phyloP scores from a whole-genome alignment of 2,797 vertebrate genomes.

The Eurystomus glaucurus region DNA sequence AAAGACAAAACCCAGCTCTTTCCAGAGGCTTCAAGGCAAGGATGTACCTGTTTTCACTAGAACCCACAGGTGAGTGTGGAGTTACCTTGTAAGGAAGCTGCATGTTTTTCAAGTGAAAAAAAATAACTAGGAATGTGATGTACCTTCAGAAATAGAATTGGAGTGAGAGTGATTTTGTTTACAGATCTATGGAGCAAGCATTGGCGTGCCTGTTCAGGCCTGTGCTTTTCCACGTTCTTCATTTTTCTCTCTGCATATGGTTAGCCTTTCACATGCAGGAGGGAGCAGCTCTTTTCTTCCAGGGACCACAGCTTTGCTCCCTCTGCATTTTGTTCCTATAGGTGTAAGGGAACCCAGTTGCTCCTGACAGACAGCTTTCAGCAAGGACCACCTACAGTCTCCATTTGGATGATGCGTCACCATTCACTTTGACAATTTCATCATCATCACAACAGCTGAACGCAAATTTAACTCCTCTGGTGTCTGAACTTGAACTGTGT shows the following conservation, averaged over 20 bases:
- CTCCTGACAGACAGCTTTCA: neutral
- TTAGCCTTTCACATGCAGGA: neutral
- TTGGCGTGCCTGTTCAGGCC: neutral
- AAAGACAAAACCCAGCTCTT: constrained; percentile 29
- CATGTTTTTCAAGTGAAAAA: neutral
- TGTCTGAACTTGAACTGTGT: neutral
- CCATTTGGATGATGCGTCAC: neutral
- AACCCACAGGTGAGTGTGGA: neutral
- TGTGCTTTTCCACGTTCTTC: neutral
- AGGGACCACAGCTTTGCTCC: neutral
- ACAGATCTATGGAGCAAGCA: neutral
- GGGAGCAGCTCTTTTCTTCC: neutral
- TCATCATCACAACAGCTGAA: neutral
- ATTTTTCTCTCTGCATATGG: neutral
- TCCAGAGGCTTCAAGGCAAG: constrained; percentile 5
- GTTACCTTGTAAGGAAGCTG: neutral
- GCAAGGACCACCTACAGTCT: neutral
- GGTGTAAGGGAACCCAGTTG: neutral
- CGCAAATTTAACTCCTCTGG: neutral
- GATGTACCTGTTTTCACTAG: neutral
- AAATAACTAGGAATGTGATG: neutral
- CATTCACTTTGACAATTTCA: constrained; percentile 31
- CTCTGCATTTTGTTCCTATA: neutral
- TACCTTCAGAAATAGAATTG: neutral
- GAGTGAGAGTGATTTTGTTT: neutral